phyloP scores from a whole-genome alignment of 2,797 vertebrate species.

The Argyrosomus regius region DNA sequence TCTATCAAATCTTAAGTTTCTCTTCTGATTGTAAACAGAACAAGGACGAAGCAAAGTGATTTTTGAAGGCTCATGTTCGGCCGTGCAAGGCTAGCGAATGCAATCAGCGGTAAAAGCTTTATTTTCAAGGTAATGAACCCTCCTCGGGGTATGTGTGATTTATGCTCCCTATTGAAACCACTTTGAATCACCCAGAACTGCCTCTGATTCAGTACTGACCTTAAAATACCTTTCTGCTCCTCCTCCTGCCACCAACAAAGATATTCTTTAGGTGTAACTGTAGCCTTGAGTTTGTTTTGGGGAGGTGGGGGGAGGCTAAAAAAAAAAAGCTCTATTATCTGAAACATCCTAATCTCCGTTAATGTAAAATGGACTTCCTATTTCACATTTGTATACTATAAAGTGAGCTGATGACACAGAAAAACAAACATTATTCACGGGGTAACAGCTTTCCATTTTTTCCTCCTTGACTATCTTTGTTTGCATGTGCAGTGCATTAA shows the following conservation, averaged over 20 bases:
- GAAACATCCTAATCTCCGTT: not conserved
- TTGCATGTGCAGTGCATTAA: not conserved
- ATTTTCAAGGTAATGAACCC: constrained; percentile 77
- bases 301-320: not conserved
- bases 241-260: constrained; percentile 28
- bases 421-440: not conserved
- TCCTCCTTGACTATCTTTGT: not conserved
- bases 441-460: not conserved
- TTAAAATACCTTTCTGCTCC: constrained; percentile 60
- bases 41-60: constrained; percentile 53
- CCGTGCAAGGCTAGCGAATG: constrained; percentile 30
- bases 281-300: not conserved
- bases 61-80: constrained; percentile 23
- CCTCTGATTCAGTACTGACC: constrained; percentile 69
- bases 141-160: constrained; percentile 75
- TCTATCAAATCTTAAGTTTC: constrained; percentile 28
- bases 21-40: constrained; percentile 49
- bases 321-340: not conserved
- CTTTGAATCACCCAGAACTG: constrained; percentile 72
- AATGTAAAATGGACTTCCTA: not conserved
- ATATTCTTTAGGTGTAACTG: not conserved
- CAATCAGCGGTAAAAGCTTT: constrained; percentile 80
- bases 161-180: constrained; percentile 71
- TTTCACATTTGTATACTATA: not conserved
- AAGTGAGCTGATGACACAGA: not conserved